phyloP scores from a whole-genome alignment of 2,113 vertebrate species.

The Telmatochromis sp. region DNA sequence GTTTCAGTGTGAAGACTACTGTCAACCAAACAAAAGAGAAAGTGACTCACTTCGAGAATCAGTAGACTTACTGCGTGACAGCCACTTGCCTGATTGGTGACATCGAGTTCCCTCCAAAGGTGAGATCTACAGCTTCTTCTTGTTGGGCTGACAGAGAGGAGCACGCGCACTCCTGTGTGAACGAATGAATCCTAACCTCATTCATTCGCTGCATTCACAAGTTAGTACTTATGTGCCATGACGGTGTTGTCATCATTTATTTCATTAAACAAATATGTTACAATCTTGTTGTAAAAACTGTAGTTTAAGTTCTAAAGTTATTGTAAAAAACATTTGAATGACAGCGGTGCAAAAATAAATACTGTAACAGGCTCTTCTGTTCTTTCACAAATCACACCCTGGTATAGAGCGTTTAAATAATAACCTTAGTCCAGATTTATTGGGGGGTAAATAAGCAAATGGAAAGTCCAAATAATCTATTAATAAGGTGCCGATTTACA shows the following conservation, averaged over 20 bases:
- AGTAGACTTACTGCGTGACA: not conserved
- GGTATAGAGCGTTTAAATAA: not conserved
- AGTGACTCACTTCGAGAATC: rapidly evolving
- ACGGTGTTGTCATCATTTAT: not conserved
- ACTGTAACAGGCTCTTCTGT: not conserved
- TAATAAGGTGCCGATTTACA: not conserved
- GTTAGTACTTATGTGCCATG: not conserved
- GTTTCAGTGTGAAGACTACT: not conserved
- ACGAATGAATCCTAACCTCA: not conserved
- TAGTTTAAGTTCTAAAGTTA: not conserved
- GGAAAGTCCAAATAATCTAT: not conserved
- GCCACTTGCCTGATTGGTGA: not conserved
- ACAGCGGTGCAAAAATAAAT: rapidly evolving
- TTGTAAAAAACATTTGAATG: not conserved
- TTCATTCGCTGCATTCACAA: not conserved
- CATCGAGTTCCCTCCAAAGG: not conserved
- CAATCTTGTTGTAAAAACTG: not conserved
- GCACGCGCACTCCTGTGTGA: not conserved
- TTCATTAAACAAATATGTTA: not conserved
- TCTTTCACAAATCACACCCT: not conserved
- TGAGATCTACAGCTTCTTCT: not conserved
- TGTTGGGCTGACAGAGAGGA: not conserved
- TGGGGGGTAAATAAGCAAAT: not conserved
- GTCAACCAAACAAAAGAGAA: not conserved
- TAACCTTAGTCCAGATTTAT: not conserved